Base-by-base conservation (phyloP, 2,113 vertebrate genomes). In the Zeus faber region DNA sequence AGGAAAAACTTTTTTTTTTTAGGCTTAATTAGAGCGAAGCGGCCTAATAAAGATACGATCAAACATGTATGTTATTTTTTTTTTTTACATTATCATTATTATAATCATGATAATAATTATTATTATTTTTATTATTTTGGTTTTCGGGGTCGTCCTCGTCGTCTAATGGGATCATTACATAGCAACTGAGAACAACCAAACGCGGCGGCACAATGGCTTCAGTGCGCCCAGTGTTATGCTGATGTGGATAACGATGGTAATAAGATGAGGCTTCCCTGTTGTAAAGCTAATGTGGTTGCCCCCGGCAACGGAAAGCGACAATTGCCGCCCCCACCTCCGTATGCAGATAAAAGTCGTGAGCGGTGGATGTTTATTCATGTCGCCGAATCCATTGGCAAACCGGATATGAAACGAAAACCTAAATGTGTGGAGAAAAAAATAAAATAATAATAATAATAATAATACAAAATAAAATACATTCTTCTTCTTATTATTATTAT, bases 341-440 rank as follows among this genome's bases (percentile, higher is more conserved):
- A 71, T 85, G 78, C 72, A 76, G 83, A 86, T 64, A 8, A 43
- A 23, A 72, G 78, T 69, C 53, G 56, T 11, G 1, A 13, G 14
- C 65, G 43, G 54, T 49, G 39, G 39, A 77, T 87, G 81, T 88
- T 90, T 85, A 85, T 76, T 85, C 80, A 76, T 76, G 72, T 74
- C 83, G 87, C 79, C 68, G 85, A 83, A 83, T 80, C 59, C 33
- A 82, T 84, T 87, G 65, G 65, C 80, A 85, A 81, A 79, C 70
- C 67, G n/a, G n/a, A n/a, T n/a, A n/a, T n/a, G n/a, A n/a, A n/a
- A n/a, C n/a, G n/a, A n/a, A n/a, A n/a, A n/a, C n/a, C n/a, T n/a
- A n/a, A n/a, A n/a, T n/a, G n/a, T n/a, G n/a, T n/a, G n/a, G n/a
- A n/a, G n/a, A n/a, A n/a, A n/a, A n/a, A n/a, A n/a, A n/a, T n/a